Conservation (phyloP, 2,113 vertebrate species). For the Megaceryle maxima region DNA sequence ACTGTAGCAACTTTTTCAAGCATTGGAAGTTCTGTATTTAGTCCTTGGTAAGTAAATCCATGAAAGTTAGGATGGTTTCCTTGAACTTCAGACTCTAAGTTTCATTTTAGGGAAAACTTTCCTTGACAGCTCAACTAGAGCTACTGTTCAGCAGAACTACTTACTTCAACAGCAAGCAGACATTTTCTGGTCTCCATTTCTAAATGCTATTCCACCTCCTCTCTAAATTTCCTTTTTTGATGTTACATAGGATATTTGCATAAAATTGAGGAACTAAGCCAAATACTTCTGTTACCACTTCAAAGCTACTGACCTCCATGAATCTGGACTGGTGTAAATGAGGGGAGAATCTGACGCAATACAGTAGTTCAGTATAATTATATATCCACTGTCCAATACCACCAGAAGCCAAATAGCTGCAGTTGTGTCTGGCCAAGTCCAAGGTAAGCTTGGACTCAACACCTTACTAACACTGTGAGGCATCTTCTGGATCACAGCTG, state of each 20-base stretch:
- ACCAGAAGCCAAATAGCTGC: not conserved
- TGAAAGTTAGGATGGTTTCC: not conserved
- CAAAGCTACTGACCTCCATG: constrained; percentile 42
- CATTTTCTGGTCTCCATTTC: not conserved
- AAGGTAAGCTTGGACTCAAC: constrained; percentile 15
- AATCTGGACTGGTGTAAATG: constrained; percentile 24
- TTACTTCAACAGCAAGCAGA: not conserved
- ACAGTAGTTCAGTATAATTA: constrained; percentile 16
- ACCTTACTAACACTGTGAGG: not conserved
- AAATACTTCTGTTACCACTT: constrained; percentile 37
- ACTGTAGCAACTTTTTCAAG: not conserved
- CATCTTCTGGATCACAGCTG: constrained; percentile 39
- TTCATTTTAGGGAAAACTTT: not conserved
- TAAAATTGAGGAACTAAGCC: constrained; percentile 31
- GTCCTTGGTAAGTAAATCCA: not conserved
- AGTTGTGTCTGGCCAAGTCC: constrained; percentile 24
- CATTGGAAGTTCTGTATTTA: not conserved
- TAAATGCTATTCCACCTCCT: constrained; percentile 1
- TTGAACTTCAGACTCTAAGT: not conserved
- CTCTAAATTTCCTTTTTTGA: constrained; percentile 52
- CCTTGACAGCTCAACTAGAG: not conserved
- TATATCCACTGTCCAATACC: constrained; percentile 16
- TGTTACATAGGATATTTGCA: constrained; percentile 42
- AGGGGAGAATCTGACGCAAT: constrained; percentile 34
- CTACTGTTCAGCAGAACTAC: not conserved